Conservation (phyloP, 2,888 invertebrate species). For the Ennomos quercinarius region DNA sequence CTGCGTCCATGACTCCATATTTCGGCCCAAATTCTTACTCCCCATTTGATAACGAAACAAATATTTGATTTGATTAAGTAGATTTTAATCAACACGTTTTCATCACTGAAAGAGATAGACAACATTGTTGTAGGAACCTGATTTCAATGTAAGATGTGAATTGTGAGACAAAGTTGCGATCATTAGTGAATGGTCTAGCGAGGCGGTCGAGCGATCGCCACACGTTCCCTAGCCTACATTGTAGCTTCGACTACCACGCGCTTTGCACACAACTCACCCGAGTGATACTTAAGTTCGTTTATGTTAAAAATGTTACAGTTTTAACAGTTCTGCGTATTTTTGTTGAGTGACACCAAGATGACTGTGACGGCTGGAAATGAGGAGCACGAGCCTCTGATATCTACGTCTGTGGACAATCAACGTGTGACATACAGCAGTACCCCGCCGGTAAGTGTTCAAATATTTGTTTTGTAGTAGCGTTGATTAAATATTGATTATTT, state of each 20-base stretch:
- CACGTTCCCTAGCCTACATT: conserved; percentile 17
- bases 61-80: conserved; percentile 16
- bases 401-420: conserved; percentile 75
- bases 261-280: conserved; percentile 50
- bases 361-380: conserved; percentile 78
- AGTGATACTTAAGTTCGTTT: conserved; percentile 29
- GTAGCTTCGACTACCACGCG: conserved; percentile 24
- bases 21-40: conserved; percentile 16
- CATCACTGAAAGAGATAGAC: conserved; percentile 18
- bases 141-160: conserved; percentile 14
- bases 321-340: conserved; percentile 32
- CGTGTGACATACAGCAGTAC: conserved; percentile 71
- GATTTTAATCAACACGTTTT: conserved; percentile 12
- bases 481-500: no score
- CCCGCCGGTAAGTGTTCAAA: conserved; percentile 62
- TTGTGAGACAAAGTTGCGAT: conserved; percentile 25
- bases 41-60: conserved; percentile 16
- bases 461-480: conserved; percentile 19
- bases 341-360: conserved; percentile 54
- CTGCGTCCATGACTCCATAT: conserved; percentile 8
- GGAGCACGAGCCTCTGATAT: conserved; percentile 81
- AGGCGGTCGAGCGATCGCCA: conserved; percentile 19
- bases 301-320: conserved; percentile 52
- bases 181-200: conserved; percentile 38
- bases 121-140: conserved; percentile 18